These are phyloP conservation scores for Alauda arvensis DNA, from an alignment of 2,797 vertebrate species.

Conservation along the genomic window DNA sequence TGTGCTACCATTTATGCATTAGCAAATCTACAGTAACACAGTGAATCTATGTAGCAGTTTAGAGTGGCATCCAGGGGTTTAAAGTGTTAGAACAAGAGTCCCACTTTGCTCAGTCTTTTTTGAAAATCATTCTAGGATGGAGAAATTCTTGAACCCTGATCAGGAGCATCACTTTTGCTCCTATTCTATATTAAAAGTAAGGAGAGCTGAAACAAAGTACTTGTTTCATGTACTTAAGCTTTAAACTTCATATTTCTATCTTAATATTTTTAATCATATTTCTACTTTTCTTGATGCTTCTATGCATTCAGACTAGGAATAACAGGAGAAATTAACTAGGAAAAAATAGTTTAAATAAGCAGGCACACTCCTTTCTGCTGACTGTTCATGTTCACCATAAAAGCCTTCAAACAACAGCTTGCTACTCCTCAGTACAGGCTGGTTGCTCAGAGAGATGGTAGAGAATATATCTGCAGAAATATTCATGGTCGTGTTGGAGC, in stretches of 20 bases:
- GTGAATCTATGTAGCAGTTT: background rate
- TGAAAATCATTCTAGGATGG: background rate
- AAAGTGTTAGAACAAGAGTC: accelerated
- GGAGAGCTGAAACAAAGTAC: background rate
- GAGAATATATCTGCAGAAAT: background rate
- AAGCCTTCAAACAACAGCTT: background rate
- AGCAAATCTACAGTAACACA: background rate
- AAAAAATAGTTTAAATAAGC: background rate
- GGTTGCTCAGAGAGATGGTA: background rate
- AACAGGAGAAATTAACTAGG: background rate
- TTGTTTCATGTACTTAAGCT: background rate
- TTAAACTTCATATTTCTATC: background rate
- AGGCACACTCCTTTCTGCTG: background rate
- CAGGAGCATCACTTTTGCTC: background rate
- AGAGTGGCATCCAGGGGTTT: background rate
- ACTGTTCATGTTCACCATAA: background rate
- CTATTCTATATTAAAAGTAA: background rate
- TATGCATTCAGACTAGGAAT: background rate
- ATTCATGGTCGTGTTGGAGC: background rate
- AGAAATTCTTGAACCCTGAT: background rate
- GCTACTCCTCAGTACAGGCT: accelerated
- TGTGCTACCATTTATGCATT: background rate
- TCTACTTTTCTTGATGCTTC: background rate
- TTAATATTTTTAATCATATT: background rate
- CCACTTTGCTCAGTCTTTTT: accelerated